Conservation (phyloP, 2,797 vertebrate species). For the Alauda arvensis region DNA sequence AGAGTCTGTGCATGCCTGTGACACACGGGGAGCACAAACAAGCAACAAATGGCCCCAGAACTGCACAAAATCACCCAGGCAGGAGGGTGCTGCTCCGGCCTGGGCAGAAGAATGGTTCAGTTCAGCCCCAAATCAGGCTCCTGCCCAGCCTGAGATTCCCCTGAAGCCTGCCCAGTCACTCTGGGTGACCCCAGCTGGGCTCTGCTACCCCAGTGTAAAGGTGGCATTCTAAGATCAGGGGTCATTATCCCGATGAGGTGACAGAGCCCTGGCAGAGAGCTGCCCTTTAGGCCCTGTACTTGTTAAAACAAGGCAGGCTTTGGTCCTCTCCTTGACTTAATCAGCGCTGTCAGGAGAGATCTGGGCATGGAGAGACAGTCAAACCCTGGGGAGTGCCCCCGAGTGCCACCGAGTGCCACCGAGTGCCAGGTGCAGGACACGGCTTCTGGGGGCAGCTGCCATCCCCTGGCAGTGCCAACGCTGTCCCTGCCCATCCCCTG, state of each 20-base stretch:
- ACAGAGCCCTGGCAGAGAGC: background rate
- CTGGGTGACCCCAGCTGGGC: background rate
- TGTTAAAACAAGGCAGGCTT: background rate
- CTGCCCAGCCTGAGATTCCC: background rate
- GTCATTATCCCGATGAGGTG: background rate
- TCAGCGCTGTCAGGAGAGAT: background rate
- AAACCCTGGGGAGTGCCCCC: background rate
- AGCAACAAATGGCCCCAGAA: background rate
- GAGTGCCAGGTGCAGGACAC: background rate
- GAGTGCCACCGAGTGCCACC: background rate
- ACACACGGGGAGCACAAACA: background rate
- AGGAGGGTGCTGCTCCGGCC: accelerated
- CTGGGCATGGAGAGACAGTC: accelerated
- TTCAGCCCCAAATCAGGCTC: background rate
- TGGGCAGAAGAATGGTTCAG: background rate
- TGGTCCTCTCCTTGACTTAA: background rate
- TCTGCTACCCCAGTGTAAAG: background rate
- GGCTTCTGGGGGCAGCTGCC: background rate
- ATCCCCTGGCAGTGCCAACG: background rate
- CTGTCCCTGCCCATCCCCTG: background rate
- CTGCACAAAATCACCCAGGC: accelerated
- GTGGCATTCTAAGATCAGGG: background rate
- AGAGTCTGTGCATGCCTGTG: accelerated
- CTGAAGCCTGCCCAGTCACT: accelerated
- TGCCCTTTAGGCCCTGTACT: background rate